Evolutionary conservation across 2,888 invertebrate genomes (phyloP).

Genomic region (Venusia cambrica): DNA sequence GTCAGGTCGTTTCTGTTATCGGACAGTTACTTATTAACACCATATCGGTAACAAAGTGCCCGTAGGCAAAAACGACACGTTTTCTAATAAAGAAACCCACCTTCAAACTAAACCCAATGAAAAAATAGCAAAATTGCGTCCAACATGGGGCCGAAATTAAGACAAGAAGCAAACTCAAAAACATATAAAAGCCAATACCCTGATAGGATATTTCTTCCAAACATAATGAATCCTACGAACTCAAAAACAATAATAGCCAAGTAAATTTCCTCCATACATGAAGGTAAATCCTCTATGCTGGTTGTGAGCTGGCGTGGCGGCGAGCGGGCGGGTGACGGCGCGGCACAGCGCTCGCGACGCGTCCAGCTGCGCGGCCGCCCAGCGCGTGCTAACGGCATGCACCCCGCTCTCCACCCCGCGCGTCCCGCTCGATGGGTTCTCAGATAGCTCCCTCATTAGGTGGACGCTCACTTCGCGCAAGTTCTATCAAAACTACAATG

Average conservation of each 20-base stretch:
- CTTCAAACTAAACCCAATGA: no score
- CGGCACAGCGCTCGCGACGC: constrained; percentile 89
- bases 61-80: no score
- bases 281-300: constrained; percentile 89
- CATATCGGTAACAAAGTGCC: no score
- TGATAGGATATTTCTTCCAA: no score
- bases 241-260: constrained; percentile 10
- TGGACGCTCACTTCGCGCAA: constrained; percentile 92
- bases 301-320: constrained; percentile 84
- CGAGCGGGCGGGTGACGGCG: constrained; percentile 85
- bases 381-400: constrained; percentile 90
- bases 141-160: no score
- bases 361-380: constrained; percentile 91
- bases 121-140: no score
- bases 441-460: constrained; percentile 82
- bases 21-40: no score
- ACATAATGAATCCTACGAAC: no score
- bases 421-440: constrained; percentile 83
- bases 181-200: no score
- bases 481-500: constrained; percentile 81
- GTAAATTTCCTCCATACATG: constrained; percentile 75
- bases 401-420: constrained; percentile 73
- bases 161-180: no score
- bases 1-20: no score
- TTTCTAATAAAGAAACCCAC: no score